phyloP scores from a whole-genome alignment of 1,140 invertebrate genomes.

The Trigoniulus corallinus region DNA sequence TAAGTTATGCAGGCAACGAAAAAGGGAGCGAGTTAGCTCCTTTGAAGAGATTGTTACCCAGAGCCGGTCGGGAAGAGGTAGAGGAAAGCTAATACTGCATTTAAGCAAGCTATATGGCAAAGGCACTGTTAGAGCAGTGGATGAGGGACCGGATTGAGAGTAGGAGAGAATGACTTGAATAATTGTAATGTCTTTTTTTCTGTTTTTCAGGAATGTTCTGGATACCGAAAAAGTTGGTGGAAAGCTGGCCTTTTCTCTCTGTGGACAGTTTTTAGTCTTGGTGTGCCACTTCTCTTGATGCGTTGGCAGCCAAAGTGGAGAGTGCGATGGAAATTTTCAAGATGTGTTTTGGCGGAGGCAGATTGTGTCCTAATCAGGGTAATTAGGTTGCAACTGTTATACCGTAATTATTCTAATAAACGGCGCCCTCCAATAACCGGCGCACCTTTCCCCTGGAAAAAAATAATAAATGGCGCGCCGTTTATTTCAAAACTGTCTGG shows the following conservation, averaged over 20 bases:
- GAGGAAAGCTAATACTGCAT: too few relatives aligned
- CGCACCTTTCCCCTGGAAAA: too few relatives aligned
- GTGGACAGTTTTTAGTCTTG: conserved; percentile 4
- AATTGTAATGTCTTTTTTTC: too few relatives aligned
- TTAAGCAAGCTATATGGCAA: too few relatives aligned
- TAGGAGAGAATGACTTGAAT: too few relatives aligned
- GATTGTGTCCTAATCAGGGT: conserved; percentile 15
- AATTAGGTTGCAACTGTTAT: neutral
- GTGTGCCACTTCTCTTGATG: conserved; percentile 13
- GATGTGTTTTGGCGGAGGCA: conserved; percentile 16
- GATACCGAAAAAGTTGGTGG: conserved; percentile 7
- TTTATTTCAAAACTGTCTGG: neutral
- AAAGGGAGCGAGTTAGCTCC: too few relatives aligned
- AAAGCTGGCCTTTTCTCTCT: conserved; percentile 7
- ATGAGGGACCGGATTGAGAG: too few relatives aligned
- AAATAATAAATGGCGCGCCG: neutral
- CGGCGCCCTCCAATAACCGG: conserved; percentile 16
- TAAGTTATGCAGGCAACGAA: too few relatives aligned
- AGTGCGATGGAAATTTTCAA: conserved; percentile 14
- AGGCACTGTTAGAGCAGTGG: too few relatives aligned
- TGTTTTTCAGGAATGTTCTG: conserved; percentile 10
- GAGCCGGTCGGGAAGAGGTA: too few relatives aligned
- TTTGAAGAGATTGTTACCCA: too few relatives aligned
- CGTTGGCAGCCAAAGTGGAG: conserved; percentile 20
- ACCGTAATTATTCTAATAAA: conserved; percentile 7